Conservation (phyloP, 2,113 vertebrate species). For the Regulus satrapa region DNA sequence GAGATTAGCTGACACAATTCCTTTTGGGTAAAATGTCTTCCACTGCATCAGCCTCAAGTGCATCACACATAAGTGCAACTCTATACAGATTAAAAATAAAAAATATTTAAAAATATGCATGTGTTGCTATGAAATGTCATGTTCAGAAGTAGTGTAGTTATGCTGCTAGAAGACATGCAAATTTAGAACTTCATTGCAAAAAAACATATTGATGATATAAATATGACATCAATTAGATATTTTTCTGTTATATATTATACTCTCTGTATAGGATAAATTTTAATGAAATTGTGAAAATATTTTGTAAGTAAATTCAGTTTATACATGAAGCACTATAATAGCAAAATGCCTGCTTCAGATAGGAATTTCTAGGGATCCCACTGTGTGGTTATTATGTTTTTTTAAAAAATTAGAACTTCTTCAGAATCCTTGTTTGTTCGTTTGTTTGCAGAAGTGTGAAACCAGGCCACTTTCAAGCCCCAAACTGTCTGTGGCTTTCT, state of each 20-base stretch:
- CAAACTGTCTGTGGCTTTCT: not conserved
- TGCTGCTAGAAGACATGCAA: not conserved
- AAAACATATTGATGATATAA: not conserved
- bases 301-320: not conserved
- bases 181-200: not conserved
- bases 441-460: not conserved
- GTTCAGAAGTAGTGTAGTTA: not conserved
- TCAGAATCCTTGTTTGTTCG: not conserved
- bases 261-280: not conserved
- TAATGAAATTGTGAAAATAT: not conserved
- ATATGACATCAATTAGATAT: not conserved
- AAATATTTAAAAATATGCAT: not conserved
- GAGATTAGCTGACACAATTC: not conserved
- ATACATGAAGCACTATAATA: not conserved
- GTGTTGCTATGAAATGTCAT: not conserved
- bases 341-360: not conserved
- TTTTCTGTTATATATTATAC: not conserved
- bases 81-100: not conserved
- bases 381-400: not conserved
- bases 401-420: not conserved
- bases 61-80: not conserved
- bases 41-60: not conserved
- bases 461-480: not conserved
- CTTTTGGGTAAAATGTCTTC: not conserved
- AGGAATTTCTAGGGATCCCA: not conserved